Percentiles rank a stretch among this genome's conserved stretches.
Evolutionary conservation across 1,140 invertebrate genomes (phyloP).

Genomic region (Leptoteleia sp.): DNA sequence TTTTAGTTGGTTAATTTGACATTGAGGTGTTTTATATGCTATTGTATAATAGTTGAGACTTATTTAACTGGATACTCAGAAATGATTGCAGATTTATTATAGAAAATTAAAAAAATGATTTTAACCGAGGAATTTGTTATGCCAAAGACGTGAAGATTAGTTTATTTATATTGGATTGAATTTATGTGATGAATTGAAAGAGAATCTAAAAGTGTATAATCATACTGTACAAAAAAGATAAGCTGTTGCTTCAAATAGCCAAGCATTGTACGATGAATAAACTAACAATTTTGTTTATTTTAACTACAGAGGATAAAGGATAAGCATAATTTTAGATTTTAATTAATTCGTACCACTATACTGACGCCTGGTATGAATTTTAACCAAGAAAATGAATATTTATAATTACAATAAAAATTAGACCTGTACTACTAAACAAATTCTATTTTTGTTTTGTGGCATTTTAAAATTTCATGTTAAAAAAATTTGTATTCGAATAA

Average conservation of each 20-base stretch:
- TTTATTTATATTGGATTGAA: slow-evolving; percentile 20
- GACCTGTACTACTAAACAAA: slow-evolving; percentile 41
- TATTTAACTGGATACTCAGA: slow-evolving; percentile 21
- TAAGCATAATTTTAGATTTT: slow-evolving; percentile 25
- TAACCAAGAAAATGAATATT: slow-evolving; percentile 39
- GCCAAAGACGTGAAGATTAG: slow-evolving; percentile 46
- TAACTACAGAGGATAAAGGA: slow-evolving; percentile 15
- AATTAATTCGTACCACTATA: slow-evolving; percentile 40
- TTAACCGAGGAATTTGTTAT: slow-evolving; percentile 24
- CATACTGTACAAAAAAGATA: slow-evolving; percentile 57
- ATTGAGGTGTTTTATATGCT: slow-evolving; percentile 18
- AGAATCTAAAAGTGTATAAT: slow-evolving; percentile 57
- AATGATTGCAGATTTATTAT: neutral
- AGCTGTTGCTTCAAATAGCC: slow-evolving; percentile 49
- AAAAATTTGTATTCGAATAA: slow-evolving; percentile 35
- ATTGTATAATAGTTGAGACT: slow-evolving; percentile 35
- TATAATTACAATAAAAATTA: slow-evolving; percentile 32
- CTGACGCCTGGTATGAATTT: slow-evolving; percentile 30
- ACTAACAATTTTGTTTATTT: slow-evolving; percentile 45
- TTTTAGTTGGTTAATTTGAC: slow-evolving; percentile 26
- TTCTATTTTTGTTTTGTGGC: slow-evolving; percentile 33
- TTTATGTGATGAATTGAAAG: slow-evolving; percentile 11
- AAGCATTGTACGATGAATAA: slow-evolving; percentile 40
- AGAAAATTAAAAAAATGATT: slow-evolving; percentile 13
- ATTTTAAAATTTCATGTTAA: slow-evolving; percentile 48